Conservation (phyloP, 2,888 invertebrate species). For the Exocentrus adspersus region DNA sequence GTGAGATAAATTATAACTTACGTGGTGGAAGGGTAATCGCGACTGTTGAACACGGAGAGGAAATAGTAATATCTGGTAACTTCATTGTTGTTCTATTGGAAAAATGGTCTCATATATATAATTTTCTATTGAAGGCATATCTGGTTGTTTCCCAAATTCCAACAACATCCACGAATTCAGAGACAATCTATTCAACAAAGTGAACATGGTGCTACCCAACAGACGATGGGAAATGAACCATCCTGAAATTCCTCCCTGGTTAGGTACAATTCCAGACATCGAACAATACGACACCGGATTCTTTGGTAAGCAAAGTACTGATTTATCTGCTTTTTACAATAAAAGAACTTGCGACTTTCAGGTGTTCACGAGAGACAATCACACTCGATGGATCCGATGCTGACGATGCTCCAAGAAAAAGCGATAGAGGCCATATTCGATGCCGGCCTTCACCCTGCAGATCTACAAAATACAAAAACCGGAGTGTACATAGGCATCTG, state of each 20-base stretch:
- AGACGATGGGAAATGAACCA: slow-evolving; percentile 77
- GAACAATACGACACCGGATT: slow-evolving; percentile 67
- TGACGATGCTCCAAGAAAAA: slow-evolving; percentile 69
- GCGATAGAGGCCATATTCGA: slow-evolving; percentile 70
- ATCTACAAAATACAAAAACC: slow-evolving; percentile 75
- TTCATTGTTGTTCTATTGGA: no score
- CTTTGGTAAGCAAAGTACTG: slow-evolving; percentile 55
- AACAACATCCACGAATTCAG: no score
- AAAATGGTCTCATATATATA: no score
- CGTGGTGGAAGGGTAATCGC: no score
- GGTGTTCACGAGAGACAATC: slow-evolving; percentile 64
- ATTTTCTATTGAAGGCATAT: no score
- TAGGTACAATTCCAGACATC: slow-evolving; percentile 71
- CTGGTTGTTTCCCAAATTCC: no score
- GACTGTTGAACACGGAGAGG: no score
- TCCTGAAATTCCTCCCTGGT: slow-evolving; percentile 68
- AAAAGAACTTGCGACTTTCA: background rate
- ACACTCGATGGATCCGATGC: slow-evolving; percentile 67
- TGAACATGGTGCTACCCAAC: slow-evolving; percentile 86
- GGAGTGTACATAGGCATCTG: slow-evolving; percentile 84
- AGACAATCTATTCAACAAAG: slow-evolving; percentile 77
- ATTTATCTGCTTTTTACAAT: background rate
- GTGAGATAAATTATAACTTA: no score
- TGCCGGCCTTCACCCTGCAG: slow-evolving; percentile 73
- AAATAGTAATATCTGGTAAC: no score